Evolutionary conservation across 2,888 invertebrate species (phyloP), one percentile per base, ranked within the genome.

Genomic region (Scaptomyza reducta): DNA sequence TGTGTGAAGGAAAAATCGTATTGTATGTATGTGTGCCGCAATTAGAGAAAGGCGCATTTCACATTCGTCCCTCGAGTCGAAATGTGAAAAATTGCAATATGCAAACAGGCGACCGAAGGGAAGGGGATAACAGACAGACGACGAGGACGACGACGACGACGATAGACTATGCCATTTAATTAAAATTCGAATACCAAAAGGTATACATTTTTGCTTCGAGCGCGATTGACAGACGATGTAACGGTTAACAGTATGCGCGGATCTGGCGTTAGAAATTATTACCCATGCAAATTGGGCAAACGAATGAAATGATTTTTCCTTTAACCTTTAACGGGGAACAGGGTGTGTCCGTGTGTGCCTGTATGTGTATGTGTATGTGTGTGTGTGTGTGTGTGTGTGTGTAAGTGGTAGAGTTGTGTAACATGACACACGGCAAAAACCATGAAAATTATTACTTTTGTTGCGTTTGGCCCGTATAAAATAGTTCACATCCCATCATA

Each of bases 261-360:
- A 55, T 59, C 44, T 58, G 58, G 63, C 70, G 33, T 41, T 29
- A 64, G 77, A 84, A 81, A 85, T 85, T 85, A 85, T 85, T 87
- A 88, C 77, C 85, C 85, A 85, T 85, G 85, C 85, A 85, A 85
- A 85, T 85, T 85, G 89, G 76, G 69, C 76, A 75, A 75, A 68
- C 60, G 54, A 35, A 42, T 50, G 70, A 63, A 59, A 46, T 63
- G 73, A 56, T 49, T 74, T 63, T 59, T 41, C 58, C 33, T 45
- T 50, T 47, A 31, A 44, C 1, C 11, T 4, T 6, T 3, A 16
- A 14, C 22, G 16, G 11, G 55, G 54, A 66, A 31, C 9, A 76
- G 77, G 66, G 60, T 77, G 35, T 18, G 41, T 41, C 41, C 18
- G 9, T 40, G 1, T 10, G 9, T 35, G 6, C 7, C n/a, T n/a